Evolutionary conservation across 2,113 vertebrate genomes (phyloP).

Genomic region (Ceyx cyanopectus): DNA sequence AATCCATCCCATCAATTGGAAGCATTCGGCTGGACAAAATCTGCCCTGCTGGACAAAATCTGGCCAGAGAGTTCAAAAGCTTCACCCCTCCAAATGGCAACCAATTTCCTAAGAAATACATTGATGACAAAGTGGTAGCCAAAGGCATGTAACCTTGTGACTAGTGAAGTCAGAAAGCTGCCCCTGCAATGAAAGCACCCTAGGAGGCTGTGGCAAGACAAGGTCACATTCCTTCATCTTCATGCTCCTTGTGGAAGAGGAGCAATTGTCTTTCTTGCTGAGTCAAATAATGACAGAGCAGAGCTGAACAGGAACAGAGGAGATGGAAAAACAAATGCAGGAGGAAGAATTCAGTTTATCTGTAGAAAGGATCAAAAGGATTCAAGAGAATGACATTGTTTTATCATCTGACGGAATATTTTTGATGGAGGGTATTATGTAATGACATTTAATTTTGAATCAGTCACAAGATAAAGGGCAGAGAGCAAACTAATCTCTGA

Average conservation of each 20-base stretch:
- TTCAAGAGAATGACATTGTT: neutral
- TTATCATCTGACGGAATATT: neutral
- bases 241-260: neutral
- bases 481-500: neutral
- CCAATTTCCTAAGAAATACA: neutral
- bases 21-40: fast-evolving
- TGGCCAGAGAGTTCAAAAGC: neutral
- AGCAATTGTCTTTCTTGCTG: neutral
- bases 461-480: neutral
- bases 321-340: neutral
- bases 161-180: neutral
- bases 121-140: neutral
- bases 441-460: neutral
- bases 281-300: neutral
- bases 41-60: neutral
- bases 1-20: fast-evolving
- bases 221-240: neutral
- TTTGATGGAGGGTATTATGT: neutral
- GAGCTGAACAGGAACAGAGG: neutral
- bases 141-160: neutral
- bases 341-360: neutral
- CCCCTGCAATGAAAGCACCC: neutral
- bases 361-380: neutral
- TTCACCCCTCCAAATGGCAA: neutral
- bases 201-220: neutral